These are phyloP conservation scores for Cryptomyrus ogoouensis DNA, from an alignment of 2,113 vertebrate species.

Conservation along the genomic window DNA sequence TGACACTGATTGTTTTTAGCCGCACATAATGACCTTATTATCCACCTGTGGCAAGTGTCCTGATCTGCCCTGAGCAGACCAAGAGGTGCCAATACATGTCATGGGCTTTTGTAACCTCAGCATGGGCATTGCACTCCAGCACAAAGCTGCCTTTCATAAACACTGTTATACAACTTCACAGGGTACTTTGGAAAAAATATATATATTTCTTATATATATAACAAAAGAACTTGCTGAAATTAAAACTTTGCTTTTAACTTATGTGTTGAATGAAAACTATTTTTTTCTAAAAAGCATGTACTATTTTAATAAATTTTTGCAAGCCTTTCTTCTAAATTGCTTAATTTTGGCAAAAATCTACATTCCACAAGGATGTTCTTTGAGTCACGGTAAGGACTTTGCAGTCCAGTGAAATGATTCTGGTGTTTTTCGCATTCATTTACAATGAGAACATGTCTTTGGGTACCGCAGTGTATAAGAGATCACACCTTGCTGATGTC, in stretches of 20 bases:
- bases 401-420: neutral
- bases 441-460: neutral
- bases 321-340: neutral
- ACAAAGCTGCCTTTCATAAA: neutral
- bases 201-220: neutral
- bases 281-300: neutral
- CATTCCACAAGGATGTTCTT: neutral
- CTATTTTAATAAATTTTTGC: neutral
- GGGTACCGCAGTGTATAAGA: conserved; percentile 50
- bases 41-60: neutral
- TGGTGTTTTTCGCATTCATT: neutral
- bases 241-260: neutral
- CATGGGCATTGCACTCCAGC: neutral
- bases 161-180: neutral
- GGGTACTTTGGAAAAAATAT: neutral
- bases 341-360: neutral
- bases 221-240: neutral
- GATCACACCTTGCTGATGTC: conserved; percentile 81
- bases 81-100: neutral
- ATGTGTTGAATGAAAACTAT: neutral
- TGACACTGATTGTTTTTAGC: conserved; percentile 5
- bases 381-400: neutral
- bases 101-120: neutral
- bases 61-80: neutral
- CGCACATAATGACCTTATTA: conserved; percentile 8